These are phyloP conservation scores for Diceros bicornis DNA, from an alignment of 2,797 vertebrate species.

Conservation along the genomic window DNA sequence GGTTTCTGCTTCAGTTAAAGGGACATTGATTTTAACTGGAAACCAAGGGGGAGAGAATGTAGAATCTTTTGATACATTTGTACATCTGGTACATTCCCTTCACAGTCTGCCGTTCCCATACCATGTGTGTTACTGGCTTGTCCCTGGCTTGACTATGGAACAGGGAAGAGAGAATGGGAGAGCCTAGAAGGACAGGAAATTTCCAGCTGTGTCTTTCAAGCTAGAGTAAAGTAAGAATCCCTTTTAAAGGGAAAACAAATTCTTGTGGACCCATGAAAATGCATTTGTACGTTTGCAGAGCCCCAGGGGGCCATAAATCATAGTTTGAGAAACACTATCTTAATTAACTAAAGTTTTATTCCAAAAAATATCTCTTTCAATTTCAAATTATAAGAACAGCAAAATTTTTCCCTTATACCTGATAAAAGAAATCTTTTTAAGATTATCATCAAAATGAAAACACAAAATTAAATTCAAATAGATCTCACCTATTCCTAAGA, in stretches of 20 bases:
- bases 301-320: background rate
- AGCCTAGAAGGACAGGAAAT: background rate
- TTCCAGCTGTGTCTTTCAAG: background rate
- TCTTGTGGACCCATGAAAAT: background rate
- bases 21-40: conserved; percentile 50
- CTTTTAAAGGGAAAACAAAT: background rate
- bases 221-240: background rate
- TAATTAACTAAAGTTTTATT: conserved; percentile 28
- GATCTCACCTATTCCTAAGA: background rate
- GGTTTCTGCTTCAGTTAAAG: background rate
- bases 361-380: background rate
- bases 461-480: background rate
- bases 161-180: background rate
- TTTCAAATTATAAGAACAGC: background rate
- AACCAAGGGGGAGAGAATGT: conserved; percentile 73
- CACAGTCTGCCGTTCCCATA: background rate
- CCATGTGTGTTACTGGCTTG: background rate
- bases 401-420: background rate
- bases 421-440: background rate
- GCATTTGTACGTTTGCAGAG: background rate
- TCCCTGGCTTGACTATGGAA: background rate
- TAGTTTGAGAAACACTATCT: background rate
- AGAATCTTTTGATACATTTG: conserved; percentile 7
- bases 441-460: background rate
- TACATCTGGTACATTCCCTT: background rate